These are phyloP conservation scores for Zoanthus solanderi DNA, from an alignment of 92 coral and sea anemone genomes.

Conservation along the genomic window DNA sequence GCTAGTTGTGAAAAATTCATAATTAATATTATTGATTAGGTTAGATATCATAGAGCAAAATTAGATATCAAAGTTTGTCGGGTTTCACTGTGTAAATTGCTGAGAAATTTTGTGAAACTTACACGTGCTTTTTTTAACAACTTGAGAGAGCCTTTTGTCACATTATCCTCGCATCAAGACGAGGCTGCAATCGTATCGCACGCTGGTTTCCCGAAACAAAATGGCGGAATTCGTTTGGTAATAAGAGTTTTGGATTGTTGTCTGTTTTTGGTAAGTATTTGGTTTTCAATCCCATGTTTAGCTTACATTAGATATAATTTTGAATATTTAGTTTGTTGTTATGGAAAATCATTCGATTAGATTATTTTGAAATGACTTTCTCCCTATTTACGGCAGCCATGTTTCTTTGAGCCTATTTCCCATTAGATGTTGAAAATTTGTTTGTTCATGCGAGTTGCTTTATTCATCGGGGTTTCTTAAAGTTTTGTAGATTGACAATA, in stretches of 20 bases:
- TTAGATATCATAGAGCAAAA: neutral
- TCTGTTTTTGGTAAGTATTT: neutral
- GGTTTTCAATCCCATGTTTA: neutral
- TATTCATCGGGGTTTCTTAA: too few relatives aligned
- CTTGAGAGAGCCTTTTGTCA: neutral
- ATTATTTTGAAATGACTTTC: too few relatives aligned
- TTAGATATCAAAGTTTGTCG: neutral
- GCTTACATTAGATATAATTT: neutral
- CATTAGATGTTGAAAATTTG: too few relatives aligned
- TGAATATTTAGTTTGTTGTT: too few relatives aligned
- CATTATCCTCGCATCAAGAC: constrained; percentile 39
- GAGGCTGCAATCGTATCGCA: constrained; percentile 20
- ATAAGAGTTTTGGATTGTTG: neutral
- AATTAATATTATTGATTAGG: neutral
- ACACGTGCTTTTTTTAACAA: neutral
- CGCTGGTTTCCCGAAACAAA: constrained; percentile 36
- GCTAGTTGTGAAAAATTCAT: neutral
- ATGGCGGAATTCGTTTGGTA: constrained; percentile 39
- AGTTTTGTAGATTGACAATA: too few relatives aligned
- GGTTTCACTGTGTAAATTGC: neutral
- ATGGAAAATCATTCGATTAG: too few relatives aligned
- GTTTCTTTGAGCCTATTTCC: too few relatives aligned
- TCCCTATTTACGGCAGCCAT: too few relatives aligned
- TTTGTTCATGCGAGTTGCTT: too few relatives aligned
- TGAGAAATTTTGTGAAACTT: neutral